phyloP scores from a whole-genome alignment of 2,113 vertebrate species.

The Dasyprocta punctata region DNA sequence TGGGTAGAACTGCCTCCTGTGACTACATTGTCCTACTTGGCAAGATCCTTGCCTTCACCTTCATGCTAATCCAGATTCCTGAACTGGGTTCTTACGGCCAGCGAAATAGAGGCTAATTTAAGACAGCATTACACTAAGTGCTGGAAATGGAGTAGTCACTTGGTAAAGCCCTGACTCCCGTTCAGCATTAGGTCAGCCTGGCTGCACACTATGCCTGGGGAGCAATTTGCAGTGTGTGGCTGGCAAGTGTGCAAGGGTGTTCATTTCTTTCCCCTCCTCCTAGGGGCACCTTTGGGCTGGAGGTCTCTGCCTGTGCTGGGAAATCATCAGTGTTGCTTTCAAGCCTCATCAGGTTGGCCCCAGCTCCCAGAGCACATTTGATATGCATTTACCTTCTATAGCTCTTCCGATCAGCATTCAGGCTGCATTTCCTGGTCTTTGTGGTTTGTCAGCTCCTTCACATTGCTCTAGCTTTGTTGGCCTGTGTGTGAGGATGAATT shows the following conservation, averaged over 20 bases:
- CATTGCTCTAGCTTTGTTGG: constrained; percentile 43
- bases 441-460: constrained; percentile 64
- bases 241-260: not conserved
- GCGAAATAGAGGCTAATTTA: not conserved
- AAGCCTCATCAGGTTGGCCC: not conserved
- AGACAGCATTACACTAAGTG: not conserved
- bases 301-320: not conserved
- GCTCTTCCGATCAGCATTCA: constrained; percentile 57
- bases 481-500: constrained; percentile 68
- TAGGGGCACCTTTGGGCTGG: not conserved
- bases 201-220: rapidly evolving
- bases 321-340: not conserved
- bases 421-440: constrained; percentile 55
- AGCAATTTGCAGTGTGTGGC: not conserved
- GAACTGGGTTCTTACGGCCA: not conserved
- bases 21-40: not conserved
- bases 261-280: not conserved
- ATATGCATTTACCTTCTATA: constrained; percentile 30
- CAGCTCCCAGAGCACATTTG: not conserved
- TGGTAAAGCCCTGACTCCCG: not conserved
- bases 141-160: not conserved
- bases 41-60: not conserved
- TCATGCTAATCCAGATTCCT: not conserved
- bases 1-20: not conserved
- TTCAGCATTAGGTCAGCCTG: not conserved